A percentile compares a stretch with the other conserved stretches of the same genome.
Evolutionary conservation across 2,113 vertebrate species (phyloP).

Genomic region (Plecturocebus donacophilus): DNA sequence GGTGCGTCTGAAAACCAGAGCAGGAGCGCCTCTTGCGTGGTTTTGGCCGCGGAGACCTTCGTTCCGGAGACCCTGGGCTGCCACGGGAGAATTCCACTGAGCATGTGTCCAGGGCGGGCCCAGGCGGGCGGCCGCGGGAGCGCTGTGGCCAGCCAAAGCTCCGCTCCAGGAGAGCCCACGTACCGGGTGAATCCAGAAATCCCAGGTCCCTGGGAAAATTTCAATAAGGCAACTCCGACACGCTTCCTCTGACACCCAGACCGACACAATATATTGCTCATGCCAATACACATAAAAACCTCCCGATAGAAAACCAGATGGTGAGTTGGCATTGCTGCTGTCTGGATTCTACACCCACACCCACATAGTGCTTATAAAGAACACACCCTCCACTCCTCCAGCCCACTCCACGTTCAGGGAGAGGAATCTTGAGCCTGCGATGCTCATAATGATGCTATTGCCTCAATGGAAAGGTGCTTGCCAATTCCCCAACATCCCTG

Average conservation of each 20-base stretch:
- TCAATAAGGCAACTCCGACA: background rate
- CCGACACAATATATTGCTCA: background rate
- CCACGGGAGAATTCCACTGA: background rate
- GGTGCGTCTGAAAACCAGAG: background rate
- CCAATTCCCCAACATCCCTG: background rate
- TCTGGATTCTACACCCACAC: background rate
- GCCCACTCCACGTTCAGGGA: background rate
- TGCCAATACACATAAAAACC: constrained; percentile 15
- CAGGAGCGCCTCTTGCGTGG: background rate
- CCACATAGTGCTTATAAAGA: background rate
- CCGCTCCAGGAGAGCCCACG: background rate
- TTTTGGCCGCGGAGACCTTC: background rate
- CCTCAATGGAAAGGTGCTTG: background rate
- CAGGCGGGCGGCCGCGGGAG: background rate
- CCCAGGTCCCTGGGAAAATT: background rate
- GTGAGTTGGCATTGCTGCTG: background rate
- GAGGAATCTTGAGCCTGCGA: background rate
- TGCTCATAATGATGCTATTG: background rate
- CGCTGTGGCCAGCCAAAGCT: background rate
- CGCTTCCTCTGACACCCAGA: background rate
- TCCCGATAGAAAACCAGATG: background rate
- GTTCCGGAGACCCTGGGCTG: background rate
- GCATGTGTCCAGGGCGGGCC: background rate
- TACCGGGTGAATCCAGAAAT: background rate
- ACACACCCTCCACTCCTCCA: background rate